Conservation (phyloP, 1,140 invertebrate species). For the Bombus vancouverensis region DNA sequence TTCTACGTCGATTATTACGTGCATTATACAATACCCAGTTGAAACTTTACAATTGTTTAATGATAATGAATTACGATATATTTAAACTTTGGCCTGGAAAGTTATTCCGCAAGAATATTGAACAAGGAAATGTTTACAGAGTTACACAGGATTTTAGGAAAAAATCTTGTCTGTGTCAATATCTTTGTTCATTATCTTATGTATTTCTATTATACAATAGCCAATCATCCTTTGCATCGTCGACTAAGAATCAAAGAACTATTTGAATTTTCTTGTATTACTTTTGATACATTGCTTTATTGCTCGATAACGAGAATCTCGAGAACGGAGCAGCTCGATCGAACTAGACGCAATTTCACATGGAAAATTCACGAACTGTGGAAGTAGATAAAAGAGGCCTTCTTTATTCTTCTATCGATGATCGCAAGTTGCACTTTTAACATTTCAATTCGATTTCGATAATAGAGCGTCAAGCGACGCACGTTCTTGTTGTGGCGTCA, state of each 20-base stretch:
- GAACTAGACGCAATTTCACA: conserved; percentile 30
- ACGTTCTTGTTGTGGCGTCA: conserved; percentile 21
- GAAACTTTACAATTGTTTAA: too few species aligned
- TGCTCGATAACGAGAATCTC: background rate
- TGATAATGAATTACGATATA: background rate
- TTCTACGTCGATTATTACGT: too few species aligned
- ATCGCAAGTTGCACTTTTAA: conserved; percentile 26
- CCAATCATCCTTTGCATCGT: background rate
- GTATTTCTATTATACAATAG: background rate
- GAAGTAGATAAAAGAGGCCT: background rate
- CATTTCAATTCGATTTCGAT: conserved; percentile 28
- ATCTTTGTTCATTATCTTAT: background rate
- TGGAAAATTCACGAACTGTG: too few species aligned
- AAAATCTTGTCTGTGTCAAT: background rate
- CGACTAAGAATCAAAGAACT: background rate
- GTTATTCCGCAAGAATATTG: background rate
- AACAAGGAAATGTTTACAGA: background rate
- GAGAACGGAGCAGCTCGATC: conserved; percentile 17
- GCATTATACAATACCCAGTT: too few species aligned
- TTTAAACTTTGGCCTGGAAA: background rate
- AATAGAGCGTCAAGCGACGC: conserved; percentile 12
- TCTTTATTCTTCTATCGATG: too few species aligned
- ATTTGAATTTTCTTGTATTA: background rate
- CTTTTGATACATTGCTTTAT: background rate
- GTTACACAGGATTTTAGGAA: background rate